Base-by-base conservation (phyloP, 2,113 vertebrate species). In the Scomber scombrus region DNA sequence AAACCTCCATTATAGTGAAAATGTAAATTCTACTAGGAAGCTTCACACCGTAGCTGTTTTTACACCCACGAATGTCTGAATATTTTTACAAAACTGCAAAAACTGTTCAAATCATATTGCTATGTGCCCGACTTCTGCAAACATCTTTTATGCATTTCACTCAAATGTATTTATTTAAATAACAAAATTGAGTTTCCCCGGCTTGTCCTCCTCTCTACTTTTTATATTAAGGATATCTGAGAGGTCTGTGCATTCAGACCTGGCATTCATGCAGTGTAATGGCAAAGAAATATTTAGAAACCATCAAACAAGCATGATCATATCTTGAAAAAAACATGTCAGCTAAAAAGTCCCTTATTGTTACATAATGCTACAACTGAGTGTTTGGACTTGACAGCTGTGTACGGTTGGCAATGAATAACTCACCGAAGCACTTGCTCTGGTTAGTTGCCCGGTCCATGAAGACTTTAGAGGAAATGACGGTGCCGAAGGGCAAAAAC, bases 401-500 rank as follows among this genome's bases (percentile, higher is more conserved):
- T 52, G 68, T 56, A 45, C n/a, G 63, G 63, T 21, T 29, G 49
- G 26, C 16, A 46, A 55, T 4, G 43, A 58, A 3, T 54, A 13
- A 92, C 97, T 96, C 86, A 99, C 98, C 98, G 67, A 99, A 99
- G 95, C 98, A 99, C 89, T 99, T 99, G 97, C 98, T 99, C 97
- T 99, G 98, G 93, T 99, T 99, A 91, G 98, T 99, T 75, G 97
- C 98, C 77, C 98, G 96, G 92, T 99, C 98, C 98, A 99, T 98
- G 94, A 99, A 99, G 80, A 99, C 98, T 93, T 99, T 99, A 91
- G 98, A 99, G 89, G 98, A 99, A 94, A 99, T 99, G 79, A 99
- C 97, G 8, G 96, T 96, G 81, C 98, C 98, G 56, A 99, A 99
- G 71, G 98, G 98, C 89, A 99, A 95, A 91, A 99, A 99, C 98